Conservation (phyloP, 2,888 invertebrate species). For the Nemapogon koenigi region DNA sequence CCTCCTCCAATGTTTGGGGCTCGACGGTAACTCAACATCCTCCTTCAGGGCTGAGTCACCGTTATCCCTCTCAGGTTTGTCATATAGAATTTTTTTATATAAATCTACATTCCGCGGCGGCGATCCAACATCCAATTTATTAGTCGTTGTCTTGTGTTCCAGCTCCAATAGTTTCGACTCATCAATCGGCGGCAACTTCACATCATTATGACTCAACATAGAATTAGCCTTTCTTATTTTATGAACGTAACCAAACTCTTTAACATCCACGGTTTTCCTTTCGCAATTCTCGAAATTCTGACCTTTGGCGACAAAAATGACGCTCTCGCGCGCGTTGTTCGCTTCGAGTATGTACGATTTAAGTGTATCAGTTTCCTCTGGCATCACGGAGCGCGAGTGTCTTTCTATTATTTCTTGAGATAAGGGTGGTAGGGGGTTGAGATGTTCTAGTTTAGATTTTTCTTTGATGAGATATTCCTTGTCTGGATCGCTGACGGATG, state of each 20-base stretch:
- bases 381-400: constrained; percentile 22
- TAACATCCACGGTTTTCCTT: constrained; percentile 19
- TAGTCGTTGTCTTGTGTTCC: constrained; percentile 27
- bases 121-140: constrained; percentile 29
- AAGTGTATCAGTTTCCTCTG: constrained; percentile 24
- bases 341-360: constrained; percentile 51
- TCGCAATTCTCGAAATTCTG: constrained; percentile 14
- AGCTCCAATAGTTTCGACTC: constrained; percentile 40
- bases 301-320: constrained; percentile 47
- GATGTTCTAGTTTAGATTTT: constrained; percentile 34
- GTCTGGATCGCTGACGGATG: constrained; percentile 1
- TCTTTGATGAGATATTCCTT: constrained; percentile 21
- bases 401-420: constrained; percentile 39
- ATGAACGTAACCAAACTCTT: constrained; percentile 42
- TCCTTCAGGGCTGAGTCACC: neutral
- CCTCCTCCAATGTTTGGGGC: neutral
- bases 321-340: constrained; percentile 51
- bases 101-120: constrained; percentile 46
- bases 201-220: constrained; percentile 24
- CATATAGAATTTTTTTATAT: constrained; percentile 52
- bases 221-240: constrained; percentile 49
- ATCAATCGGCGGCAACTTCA: constrained; percentile 45
- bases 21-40: neutral
- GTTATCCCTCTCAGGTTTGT: constrained; percentile 20
- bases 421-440: constrained; percentile 44